A percentile compares a stretch with the other conserved stretches of the same genome.
phyloP scores from a whole-genome alignment of 2,113 vertebrate species.

The Podilymbus podiceps region DNA sequence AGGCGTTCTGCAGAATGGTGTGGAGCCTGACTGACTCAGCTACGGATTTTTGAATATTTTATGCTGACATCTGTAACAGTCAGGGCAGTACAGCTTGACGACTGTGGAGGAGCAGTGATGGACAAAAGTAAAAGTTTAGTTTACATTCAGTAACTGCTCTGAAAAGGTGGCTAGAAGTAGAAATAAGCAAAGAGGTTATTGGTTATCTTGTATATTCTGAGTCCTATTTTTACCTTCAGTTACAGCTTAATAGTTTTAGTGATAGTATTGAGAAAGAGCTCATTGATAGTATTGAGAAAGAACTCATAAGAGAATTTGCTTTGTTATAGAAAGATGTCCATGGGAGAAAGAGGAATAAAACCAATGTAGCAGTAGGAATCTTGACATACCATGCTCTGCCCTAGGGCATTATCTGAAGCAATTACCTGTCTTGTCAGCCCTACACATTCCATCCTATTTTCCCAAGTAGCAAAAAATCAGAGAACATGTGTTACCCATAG shows the following conservation, averaged over 20 bases:
- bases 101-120: not conserved
- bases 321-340: not conserved
- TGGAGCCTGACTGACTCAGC: not conserved
- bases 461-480: not conserved
- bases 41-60: not conserved
- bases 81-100: not conserved
- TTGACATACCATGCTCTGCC: not conserved
- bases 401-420: not conserved
- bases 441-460: not conserved
- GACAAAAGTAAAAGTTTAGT: not conserved
- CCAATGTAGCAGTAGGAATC: not conserved
- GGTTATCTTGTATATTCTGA: not conserved
- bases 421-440: not conserved
- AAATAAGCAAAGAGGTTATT: not conserved
- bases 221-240: not conserved
- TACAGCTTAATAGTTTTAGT: not conserved
- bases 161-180: not conserved
- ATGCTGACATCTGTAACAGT: not conserved
- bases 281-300: rapidly evolving
- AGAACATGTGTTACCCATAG: not conserved
- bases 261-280: not conserved
- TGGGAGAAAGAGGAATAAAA: not conserved
- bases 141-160: not conserved
- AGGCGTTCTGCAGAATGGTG: not conserved
- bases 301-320: not conserved